Conservation (phyloP, 2,797 vertebrate species). For the Hippopotamyrus pictus region DNA sequence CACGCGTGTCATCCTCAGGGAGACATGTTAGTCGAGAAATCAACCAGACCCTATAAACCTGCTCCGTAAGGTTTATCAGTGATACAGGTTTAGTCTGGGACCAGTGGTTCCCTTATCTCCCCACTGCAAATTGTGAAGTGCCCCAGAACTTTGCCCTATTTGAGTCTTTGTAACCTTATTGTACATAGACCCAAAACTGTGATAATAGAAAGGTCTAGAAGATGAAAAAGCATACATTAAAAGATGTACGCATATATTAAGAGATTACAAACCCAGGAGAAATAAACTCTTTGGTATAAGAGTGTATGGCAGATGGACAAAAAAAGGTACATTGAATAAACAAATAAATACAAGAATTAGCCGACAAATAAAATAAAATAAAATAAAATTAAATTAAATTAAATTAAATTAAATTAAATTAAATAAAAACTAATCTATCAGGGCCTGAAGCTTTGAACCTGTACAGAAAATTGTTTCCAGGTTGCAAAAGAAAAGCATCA, state of each 20-base stretch:
- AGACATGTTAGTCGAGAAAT: constrained; percentile 6
- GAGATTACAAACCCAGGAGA: not conserved
- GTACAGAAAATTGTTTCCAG: not conserved
- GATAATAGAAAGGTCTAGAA: not conserved
- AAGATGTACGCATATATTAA: not conserved
- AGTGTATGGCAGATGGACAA: not conserved
- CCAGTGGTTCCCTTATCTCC: not conserved
- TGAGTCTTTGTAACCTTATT: not conserved
- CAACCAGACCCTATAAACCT: not conserved
- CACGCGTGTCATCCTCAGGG: not conserved
- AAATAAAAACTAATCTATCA: not conserved
- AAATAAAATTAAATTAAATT: no score
- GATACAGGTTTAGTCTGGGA: constrained; percentile 2
- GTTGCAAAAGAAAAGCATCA: not conserved
- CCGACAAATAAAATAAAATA: not conserved
- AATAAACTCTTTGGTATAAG: not conserved
- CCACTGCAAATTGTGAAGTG: not conserved
- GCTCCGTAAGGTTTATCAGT: not conserved
- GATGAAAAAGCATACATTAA: not conserved
- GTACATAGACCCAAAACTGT: not conserved
- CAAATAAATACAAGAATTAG: not conserved
- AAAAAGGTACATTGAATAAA: not conserved
- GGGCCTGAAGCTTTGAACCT: not conserved
- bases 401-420: no score
- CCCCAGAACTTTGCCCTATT: not conserved